A percentile compares a stretch with the other conserved stretches of the same genome.
These are phyloP conservation scores for Heliconius charithonia DNA, from an alignment of 2,888 invertebrate genomes.

Conservation along the genomic window DNA sequence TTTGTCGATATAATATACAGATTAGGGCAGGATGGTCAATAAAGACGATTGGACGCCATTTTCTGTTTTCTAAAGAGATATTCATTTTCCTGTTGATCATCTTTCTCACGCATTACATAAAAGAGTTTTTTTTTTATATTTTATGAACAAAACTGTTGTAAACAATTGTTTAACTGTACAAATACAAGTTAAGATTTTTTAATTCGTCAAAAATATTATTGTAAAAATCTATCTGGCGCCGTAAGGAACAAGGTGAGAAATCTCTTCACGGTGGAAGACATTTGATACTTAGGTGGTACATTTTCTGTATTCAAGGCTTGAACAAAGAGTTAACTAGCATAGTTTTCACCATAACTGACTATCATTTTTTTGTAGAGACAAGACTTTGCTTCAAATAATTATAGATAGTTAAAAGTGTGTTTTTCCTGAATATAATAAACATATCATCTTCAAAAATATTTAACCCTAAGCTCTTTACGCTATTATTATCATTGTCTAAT, in stretches of 20 bases:
- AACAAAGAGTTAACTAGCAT: too few relatives aligned
- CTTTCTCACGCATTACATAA: too few relatives aligned
- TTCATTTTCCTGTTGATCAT: neutral
- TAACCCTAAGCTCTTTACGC: neutral
- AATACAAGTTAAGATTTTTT: neutral
- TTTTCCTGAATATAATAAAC: neutral
- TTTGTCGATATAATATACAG: neutral
- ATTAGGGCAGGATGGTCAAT: too few relatives aligned
- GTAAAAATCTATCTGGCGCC: neutral
- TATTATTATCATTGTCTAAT: conserved; percentile 2
- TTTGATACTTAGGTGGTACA: too few relatives aligned
- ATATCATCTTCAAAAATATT: neutral
- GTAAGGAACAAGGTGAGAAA: too few relatives aligned
- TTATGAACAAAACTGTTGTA: neutral
- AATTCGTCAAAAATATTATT: neutral
- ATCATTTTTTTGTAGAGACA: too few relatives aligned
- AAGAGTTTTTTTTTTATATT: too few relatives aligned
- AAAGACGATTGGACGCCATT: neutral
- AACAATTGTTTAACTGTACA: neutral
- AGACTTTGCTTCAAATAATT: too few relatives aligned
- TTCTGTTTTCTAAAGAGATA: neutral
- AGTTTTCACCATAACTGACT: too few relatives aligned
- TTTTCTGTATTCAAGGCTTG: too few relatives aligned
- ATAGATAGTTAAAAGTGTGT: neutral
- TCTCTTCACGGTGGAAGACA: too few relatives aligned